Evolutionary conservation across 2,888 invertebrate species (phyloP).

Genomic region (Coleophora deauratella): DNA sequence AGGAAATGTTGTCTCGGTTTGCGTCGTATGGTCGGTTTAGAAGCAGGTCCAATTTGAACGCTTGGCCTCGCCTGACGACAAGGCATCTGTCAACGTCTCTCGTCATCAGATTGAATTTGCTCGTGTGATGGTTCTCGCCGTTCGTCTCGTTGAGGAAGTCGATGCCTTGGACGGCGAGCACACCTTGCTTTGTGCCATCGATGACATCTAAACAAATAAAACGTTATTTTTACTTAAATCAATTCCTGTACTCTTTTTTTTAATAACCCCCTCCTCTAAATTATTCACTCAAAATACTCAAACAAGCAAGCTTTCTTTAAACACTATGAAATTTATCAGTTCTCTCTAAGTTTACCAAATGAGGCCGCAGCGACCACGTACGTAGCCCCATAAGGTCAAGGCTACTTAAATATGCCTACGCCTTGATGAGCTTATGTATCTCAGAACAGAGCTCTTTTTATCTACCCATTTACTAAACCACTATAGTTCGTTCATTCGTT

Average conservation of each 20-base stretch:
- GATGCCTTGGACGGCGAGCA: constrained; percentile 81
- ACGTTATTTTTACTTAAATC: constrained; percentile 1
- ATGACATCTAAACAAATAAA: constrained; percentile 45
- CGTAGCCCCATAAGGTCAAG: no score
- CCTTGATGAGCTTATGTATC: no score
- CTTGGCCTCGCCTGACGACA: constrained; percentile 88
- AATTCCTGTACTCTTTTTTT: not conserved
- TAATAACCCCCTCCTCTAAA: constrained; percentile 4
- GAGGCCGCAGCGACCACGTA: no score
- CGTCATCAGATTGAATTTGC: constrained; percentile 83
- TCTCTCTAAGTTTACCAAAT: no score
- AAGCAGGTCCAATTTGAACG: constrained; percentile 81
- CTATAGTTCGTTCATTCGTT: no score
- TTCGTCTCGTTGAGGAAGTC: constrained; percentile 84
- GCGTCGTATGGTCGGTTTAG: constrained; percentile 84
- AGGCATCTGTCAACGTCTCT: constrained; percentile 75
- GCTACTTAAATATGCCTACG: no score
- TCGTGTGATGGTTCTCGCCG: constrained; percentile 84
- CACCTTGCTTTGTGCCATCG: constrained; percentile 66
- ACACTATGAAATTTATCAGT: no score
- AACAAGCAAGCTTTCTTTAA: no score
- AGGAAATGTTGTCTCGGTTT: constrained; percentile 84
- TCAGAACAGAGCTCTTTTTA: no score
- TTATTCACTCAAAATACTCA: no score
- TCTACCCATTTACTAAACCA: no score